Conservation (phyloP, 2,888 invertebrate genomes). For the Poecilus cupreus region DNA sequence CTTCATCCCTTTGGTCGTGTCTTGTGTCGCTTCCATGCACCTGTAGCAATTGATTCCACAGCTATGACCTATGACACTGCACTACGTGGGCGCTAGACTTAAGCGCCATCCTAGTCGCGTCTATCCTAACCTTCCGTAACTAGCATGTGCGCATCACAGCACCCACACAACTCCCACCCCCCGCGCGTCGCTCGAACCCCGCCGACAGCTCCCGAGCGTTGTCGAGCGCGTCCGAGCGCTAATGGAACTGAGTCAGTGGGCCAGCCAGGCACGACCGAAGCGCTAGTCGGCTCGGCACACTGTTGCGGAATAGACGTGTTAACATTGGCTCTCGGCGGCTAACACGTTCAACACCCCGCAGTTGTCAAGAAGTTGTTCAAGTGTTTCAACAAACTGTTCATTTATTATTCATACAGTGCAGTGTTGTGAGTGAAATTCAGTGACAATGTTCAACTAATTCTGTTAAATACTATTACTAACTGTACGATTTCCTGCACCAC, state of each 20-base stretch:
- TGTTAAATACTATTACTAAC: background rate
- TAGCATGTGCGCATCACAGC: constrained; percentile 20
- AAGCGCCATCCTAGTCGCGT: constrained; percentile 35
- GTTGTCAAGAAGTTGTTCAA: background rate
- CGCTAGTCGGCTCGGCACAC: constrained; percentile 73
- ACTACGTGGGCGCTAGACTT: background rate
- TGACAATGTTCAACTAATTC: constrained; percentile 11
- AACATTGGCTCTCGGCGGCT: background rate
- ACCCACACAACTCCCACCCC: constrained; percentile 65
- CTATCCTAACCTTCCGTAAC: constrained; percentile 58
- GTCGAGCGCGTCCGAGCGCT: constrained; percentile 76
- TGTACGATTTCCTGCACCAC: background rate
- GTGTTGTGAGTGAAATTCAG: background rate
- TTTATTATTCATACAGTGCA: background rate
- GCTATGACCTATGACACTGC: constrained; percentile 31
- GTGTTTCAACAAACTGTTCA: no score
- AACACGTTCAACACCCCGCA: background rate
- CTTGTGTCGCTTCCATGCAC: background rate
- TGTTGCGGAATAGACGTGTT: constrained; percentile 68
- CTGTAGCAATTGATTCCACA: background rate
- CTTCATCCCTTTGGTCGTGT: no score
- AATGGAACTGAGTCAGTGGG: constrained; percentile 81
- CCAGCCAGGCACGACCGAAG: constrained; percentile 68
- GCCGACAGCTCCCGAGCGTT: constrained; percentile 69
- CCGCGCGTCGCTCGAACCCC: constrained; percentile 62